Conservation (phyloP, 1,140 invertebrate species). For the Thrips palmi region DNA sequence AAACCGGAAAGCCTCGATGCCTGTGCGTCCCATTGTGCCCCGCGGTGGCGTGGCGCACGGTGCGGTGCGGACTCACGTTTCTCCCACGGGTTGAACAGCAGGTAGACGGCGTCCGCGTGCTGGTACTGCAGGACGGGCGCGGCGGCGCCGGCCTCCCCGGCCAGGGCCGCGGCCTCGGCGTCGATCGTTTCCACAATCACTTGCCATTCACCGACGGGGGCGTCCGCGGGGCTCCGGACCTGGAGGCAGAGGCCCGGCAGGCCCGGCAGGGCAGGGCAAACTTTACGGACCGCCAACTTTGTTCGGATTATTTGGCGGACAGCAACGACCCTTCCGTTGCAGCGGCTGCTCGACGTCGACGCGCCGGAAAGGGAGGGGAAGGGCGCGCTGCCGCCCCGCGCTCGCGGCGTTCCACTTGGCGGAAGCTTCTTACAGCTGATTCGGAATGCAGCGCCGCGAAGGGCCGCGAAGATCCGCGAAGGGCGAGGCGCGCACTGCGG, state of each 20-base stretch:
- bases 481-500: too few relatives aligned
- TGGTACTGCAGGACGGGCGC: conserved; percentile 19
- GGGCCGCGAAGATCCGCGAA: too few relatives aligned
- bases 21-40: not conserved
- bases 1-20: conserved; percentile 12
- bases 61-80: conserved; percentile 32
- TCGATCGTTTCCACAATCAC: conserved; percentile 38
- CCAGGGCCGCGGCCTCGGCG: too few relatives aligned
- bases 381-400: too few relatives aligned
- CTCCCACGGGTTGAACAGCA: conserved; percentile 72
- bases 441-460: not conserved
- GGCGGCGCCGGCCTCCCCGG: conserved; percentile 7
- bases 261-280: conserved; percentile 2
- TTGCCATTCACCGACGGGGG: conserved; percentile 41
- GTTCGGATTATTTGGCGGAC: not conserved
- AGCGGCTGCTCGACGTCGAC: too few relatives aligned
- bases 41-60: too few relatives aligned
- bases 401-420: not conserved
- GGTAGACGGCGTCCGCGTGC: conserved; percentile 41
- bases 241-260: conserved; percentile 16
- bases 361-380: too few relatives aligned
- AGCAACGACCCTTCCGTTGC: too few relatives aligned
- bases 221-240: conserved; percentile 33
- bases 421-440: not conserved
- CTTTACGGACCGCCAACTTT: not conserved